Evolutionary conservation across 2,888 invertebrate genomes (phyloP).

Genomic region (Brassicogethes aeneus): DNA sequence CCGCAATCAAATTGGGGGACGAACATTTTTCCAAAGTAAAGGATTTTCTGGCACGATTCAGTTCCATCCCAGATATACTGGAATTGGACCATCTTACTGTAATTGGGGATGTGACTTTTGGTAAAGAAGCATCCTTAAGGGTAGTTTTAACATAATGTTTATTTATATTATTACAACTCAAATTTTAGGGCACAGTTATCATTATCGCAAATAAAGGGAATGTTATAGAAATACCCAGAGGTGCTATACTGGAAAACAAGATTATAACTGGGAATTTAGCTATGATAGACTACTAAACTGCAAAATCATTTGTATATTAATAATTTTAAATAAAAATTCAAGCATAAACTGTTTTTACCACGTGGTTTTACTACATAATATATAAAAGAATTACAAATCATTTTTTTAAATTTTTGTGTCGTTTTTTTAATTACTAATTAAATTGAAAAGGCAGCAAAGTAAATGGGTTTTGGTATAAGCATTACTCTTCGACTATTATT

Average conservation of each 20-base stretch:
- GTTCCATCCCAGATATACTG: constrained; percentile 91
- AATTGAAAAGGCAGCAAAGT: too few species aligned
- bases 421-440: too few species aligned
- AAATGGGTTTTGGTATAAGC: too few species aligned
- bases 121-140: constrained; percentile 85
- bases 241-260: constrained; percentile 94
- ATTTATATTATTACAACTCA: constrained; percentile 8
- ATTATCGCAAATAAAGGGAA: constrained; percentile 99
- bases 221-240: constrained; percentile 95
- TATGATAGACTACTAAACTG: constrained; percentile 86
- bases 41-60: constrained; percentile 87
- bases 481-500: too few species aligned
- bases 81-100: constrained; percentile 98
- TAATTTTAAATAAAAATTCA: too few species aligned
- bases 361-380: too few species aligned
- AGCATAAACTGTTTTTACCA: too few species aligned
- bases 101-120: constrained; percentile 98
- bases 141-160: constrained; percentile 39
- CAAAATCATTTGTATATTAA: too few species aligned
- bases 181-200: constrained; percentile 88
- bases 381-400: too few species aligned
- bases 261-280: constrained; percentile 98
- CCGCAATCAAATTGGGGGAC: constrained; percentile 93
- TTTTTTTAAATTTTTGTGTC: too few species aligned
- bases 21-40: constrained; percentile 95